Conservation (phyloP, 2,888 invertebrate genomes). For the Dinocampus coccinellae region DNA sequence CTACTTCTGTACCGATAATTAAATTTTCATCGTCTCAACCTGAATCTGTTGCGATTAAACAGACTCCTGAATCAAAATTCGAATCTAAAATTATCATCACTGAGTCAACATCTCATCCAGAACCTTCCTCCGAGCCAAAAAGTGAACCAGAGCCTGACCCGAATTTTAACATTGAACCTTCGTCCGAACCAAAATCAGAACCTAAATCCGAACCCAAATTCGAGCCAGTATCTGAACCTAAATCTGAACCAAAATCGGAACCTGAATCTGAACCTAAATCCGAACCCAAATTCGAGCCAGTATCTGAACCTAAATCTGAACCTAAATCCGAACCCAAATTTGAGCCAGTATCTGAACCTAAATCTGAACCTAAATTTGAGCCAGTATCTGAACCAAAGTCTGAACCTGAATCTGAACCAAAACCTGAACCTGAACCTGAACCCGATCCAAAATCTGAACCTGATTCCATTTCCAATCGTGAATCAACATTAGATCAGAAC, state of each 20-base stretch:
- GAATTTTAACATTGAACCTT: conserved; percentile 67
- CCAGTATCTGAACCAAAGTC: conserved; percentile 62
- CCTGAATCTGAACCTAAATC: conserved; percentile 65
- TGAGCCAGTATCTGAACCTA: conserved; percentile 56
- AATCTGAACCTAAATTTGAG: conserved; percentile 48
- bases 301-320: conserved; percentile 59
- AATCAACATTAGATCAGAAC: conserved; percentile 40
- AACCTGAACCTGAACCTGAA: conserved; percentile 62
- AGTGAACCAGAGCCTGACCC: conserved; percentile 68
- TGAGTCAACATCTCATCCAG: conserved; percentile 70
- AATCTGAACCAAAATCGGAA: conserved; percentile 62
- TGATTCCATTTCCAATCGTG: conserved; percentile 56
- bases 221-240: too few species aligned
- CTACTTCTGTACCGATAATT: conserved; percentile 55
- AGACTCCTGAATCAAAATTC: conserved; percentile 64
- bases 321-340: conserved; percentile 67
- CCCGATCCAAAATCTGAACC: conserved; percentile 62
- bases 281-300: conserved; percentile 51
- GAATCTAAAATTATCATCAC: conserved; percentile 42
- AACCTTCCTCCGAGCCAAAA: conserved; percentile 70
- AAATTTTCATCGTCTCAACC: conserved; percentile 60
- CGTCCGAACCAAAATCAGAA: conserved; percentile 68
- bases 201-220: conserved; percentile 60
- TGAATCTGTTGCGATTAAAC: conserved; percentile 68
- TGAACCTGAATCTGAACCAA: conserved; percentile 63